These are phyloP conservation scores for Irena cyanogastra DNA, from an alignment of 2,113 vertebrate genomes.

Conservation along the genomic window DNA sequence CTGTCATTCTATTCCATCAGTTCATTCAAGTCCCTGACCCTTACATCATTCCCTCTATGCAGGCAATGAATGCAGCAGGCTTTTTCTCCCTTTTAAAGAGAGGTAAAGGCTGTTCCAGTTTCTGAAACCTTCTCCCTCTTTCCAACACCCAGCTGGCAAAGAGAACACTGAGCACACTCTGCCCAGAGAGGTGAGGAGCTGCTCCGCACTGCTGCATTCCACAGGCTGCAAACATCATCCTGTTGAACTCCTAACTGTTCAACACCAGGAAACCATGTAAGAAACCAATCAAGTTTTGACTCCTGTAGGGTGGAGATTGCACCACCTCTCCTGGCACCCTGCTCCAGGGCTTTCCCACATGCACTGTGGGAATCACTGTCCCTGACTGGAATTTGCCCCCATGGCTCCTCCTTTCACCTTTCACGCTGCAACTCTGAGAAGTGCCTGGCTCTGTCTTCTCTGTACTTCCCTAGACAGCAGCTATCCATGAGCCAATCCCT, in stretches of 20 bases:
- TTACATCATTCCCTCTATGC: neutral
- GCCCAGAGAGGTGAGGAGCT: neutral
- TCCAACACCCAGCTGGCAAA: neutral
- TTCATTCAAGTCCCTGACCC: neutral
- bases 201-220: fast-evolving
- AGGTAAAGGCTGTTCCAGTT: neutral
- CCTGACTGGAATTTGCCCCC: neutral
- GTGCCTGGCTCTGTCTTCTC: neutral
- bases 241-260: fast-evolving
- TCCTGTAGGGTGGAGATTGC: neutral
- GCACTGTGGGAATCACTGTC: neutral
- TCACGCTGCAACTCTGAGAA: neutral
- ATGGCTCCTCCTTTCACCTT: neutral
- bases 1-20: neutral
- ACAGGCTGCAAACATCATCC: neutral
- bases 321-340: neutral
- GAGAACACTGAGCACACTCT: neutral
- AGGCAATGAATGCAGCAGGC: neutral
- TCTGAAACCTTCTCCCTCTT: neutral
- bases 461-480: neutral
- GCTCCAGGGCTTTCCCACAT: neutral
- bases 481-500: neutral
- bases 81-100: neutral
- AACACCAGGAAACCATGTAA: neutral
- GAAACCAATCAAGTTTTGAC: neutral